Evolutionary conservation across 2,888 invertebrate genomes (phyloP).

Genomic region (Anthophora plumipes): DNA sequence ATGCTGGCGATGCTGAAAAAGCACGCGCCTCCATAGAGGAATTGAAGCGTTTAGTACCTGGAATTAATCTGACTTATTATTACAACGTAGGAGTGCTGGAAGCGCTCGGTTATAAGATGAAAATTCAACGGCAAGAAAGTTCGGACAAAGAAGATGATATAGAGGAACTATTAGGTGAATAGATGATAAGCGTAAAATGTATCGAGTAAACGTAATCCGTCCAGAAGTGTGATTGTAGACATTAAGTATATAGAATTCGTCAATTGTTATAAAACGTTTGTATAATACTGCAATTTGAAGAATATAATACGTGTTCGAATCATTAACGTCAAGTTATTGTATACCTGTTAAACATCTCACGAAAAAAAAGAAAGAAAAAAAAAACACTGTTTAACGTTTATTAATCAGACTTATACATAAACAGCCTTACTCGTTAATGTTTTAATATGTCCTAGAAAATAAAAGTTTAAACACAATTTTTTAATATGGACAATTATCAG

Average conservation of each 20-base stretch:
- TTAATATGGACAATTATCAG: conserved; percentile 10
- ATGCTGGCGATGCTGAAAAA: conserved; percentile 79
- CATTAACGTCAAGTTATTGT: not conserved
- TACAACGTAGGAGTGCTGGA: conserved; percentile 79
- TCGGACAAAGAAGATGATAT: conserved; percentile 82
- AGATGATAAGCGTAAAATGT: conserved; percentile 32
- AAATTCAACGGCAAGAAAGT: conserved; percentile 77
- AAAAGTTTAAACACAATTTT: conserved; percentile 32
- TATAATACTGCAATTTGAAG: conserved; percentile 17
- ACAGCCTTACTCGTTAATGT: conserved; percentile 60
- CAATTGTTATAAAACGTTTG: conserved; percentile 16
- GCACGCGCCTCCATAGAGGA: conserved; percentile 81
- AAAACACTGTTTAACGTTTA: conserved; percentile 71
- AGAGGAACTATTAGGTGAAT: conserved; percentile 82
- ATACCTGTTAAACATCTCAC: conserved; percentile 22
- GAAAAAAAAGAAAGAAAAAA: too few relatives aligned
- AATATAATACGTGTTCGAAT: not conserved
- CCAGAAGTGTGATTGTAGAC: conserved; percentile 65
- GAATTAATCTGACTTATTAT: conserved; percentile 81
- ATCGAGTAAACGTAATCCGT: conserved; percentile 61
- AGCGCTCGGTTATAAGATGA: conserved; percentile 80
- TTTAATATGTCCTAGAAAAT: conserved; percentile 30
- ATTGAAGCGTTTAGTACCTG: conserved; percentile 80
- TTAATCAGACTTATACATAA: conserved; percentile 70
- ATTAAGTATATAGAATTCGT: conserved; percentile 6